Evolutionary conservation across 2,888 invertebrate genomes (phyloP).

Genomic region (Hydrotaea diabolus): DNA sequence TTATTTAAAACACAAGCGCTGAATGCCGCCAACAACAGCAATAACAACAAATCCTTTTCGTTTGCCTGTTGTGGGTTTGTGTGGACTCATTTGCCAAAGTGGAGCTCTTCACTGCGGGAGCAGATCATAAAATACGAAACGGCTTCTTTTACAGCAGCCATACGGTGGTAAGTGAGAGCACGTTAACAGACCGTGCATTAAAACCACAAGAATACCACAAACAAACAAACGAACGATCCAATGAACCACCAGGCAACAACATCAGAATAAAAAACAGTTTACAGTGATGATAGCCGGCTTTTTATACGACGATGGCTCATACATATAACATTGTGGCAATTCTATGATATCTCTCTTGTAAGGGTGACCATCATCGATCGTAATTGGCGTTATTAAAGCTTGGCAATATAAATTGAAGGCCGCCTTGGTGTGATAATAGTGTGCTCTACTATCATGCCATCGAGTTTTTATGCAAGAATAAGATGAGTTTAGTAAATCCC

Average conservation of each 20-base stretch:
- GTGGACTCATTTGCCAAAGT: constrained; percentile 45
- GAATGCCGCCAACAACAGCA: neutral
- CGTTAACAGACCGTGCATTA: constrained; percentile 65
- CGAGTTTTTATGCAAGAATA: no score
- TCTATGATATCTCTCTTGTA: constrained; percentile 1
- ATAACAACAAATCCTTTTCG: neutral
- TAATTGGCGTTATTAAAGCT: no score
- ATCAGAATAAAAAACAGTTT: constrained; percentile 49
- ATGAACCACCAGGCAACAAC: constrained; percentile 2
- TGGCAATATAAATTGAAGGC: no score
- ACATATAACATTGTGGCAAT: constrained; percentile 19
- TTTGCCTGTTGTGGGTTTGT: constrained; percentile 19
- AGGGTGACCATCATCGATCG: constrained; percentile 6
- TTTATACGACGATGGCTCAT: neutral
- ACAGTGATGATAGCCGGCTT: constrained; percentile 57
- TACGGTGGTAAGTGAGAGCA: constrained; percentile 66
- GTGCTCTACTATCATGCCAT: no score
- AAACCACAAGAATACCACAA: constrained; percentile 47
- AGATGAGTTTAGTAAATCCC: no score
- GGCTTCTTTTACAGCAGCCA: constrained; percentile 68
- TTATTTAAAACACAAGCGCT: constrained; percentile 39
- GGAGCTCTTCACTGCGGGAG: constrained; percentile 65
- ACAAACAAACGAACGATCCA: neutral
- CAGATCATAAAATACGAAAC: constrained; percentile 67
- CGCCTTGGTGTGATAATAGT: no score